Percentiles rank a stretch among this genome's conserved stretches.
Conservation (phyloP, 1,140 invertebrate genomes). For the Tetraneura akinire region DNA sequence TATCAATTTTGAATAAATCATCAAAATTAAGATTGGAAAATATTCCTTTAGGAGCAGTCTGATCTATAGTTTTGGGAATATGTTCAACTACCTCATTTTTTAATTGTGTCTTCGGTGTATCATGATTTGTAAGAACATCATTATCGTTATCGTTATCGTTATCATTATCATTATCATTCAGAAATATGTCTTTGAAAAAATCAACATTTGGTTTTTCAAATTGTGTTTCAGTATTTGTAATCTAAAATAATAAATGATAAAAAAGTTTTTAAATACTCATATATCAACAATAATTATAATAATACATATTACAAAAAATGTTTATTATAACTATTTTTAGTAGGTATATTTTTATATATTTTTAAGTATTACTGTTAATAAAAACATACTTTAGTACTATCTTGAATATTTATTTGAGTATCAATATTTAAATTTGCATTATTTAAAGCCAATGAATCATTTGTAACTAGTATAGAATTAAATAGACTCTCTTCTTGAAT, state of each 20-base stretch:
- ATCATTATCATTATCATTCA: slow-evolving; percentile 45
- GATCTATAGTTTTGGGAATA: neutral
- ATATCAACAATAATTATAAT: neutral
- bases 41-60: slow-evolving; percentile 42
- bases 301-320: neutral
- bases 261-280: too few species aligned
- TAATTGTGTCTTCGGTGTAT: neutral
- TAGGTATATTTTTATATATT: neutral
- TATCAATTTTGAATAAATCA: slow-evolving; percentile 14
- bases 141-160: slow-evolving; percentile 24
- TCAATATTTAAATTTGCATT: neutral
- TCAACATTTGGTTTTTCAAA: slow-evolving; percentile 30
- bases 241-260: slow-evolving; percentile 26
- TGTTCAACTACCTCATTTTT: neutral
- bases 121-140: neutral
- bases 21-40: slow-evolving; percentile 48
- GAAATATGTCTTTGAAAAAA: slow-evolving; percentile 48
- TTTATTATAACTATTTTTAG: neutral
- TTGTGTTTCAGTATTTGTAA: neutral
- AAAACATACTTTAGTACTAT: neutral
- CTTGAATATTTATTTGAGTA: neutral
- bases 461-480: neutral
- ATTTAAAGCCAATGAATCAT: neutral
- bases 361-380: too few species aligned
- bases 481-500: slow-evolving; percentile 19